A percentile compares a stretch with the other conserved stretches of the same genome.
phyloP scores from a whole-genome alignment of 2,797 vertebrate genomes.

The Pseudochaenichthys georgianus region DNA sequence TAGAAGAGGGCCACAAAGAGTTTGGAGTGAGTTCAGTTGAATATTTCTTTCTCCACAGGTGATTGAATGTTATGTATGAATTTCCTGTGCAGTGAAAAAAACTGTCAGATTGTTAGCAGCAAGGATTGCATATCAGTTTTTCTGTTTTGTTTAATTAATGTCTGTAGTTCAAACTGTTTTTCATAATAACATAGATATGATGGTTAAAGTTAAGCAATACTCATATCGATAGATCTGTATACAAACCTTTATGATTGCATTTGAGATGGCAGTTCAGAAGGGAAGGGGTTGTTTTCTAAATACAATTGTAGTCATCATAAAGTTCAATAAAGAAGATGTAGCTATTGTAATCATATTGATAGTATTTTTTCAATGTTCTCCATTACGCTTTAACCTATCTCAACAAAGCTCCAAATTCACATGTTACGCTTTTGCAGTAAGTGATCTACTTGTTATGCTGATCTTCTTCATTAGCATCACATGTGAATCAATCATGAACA shows the following conservation, averaged over 20 bases:
- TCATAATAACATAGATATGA: conserved; percentile 62
- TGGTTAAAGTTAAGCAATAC: conserved; percentile 76
- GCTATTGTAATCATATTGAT: conserved; percentile 8
- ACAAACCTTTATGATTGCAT: conserved; percentile 34
- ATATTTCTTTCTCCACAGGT: conserved; percentile 36
- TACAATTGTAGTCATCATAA: background rate
- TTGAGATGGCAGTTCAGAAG: conserved; percentile 12
- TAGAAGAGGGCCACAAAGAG: conserved; percentile 11
- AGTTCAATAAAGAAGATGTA: conserved; percentile 7
- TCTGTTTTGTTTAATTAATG: conserved; percentile 52
- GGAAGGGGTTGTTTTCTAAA: background rate
- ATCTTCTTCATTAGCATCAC: conserved; percentile 27
- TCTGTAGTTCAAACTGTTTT: conserved; percentile 41
- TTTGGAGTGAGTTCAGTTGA: conserved; percentile 1
- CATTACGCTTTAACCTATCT: conserved; percentile 10
- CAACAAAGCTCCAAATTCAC: background rate
- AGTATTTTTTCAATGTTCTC: conserved; percentile 21
- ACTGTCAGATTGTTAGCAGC: conserved; percentile 18
- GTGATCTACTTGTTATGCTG: conserved; percentile 15
- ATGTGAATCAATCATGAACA: conserved; percentile 18
- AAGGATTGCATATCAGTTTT: conserved; percentile 26
- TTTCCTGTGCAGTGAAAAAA: conserved; percentile 23
- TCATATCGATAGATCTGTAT: conserved; percentile 58
- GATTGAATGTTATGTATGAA: conserved; percentile 62
- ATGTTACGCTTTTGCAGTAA: conserved; percentile 1